Evolutionary conservation across 2,797 vertebrate genomes (phyloP).

Genomic region (Heterohyrax brucei): DNA sequence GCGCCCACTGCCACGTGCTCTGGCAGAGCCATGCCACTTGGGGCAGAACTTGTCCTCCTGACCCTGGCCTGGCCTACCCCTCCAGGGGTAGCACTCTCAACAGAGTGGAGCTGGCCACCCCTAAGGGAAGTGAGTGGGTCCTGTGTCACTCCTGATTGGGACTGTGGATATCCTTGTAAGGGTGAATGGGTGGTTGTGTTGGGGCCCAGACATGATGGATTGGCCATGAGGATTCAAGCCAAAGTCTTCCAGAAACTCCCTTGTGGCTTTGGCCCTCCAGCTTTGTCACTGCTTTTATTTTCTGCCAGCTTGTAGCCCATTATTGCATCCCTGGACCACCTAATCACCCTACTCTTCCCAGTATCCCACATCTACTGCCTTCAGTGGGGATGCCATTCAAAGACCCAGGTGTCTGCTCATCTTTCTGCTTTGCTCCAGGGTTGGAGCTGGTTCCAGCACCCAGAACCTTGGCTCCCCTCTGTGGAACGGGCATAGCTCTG

Average conservation of each 20-base stretch:
- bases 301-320: background rate
- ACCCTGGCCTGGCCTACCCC: background rate
- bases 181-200: no score
- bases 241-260: background rate
- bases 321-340: accelerated
- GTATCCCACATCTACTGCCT: background rate
- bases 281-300: background rate
- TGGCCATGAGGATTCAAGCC: background rate
- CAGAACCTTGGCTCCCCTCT: background rate
- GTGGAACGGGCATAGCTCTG: no score
- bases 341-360: background rate
- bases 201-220: no score
- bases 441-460: no score
- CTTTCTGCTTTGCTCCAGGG: background rate
- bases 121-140: background rate
- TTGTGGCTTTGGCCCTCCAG: background rate
- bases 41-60: slow-evolving; percentile 17
- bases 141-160: no score
- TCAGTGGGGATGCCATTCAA: background rate
- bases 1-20: background rate
- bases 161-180: no score
- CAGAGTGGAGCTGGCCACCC: background rate
- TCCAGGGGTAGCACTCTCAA: background rate
- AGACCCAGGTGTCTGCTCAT: background rate
- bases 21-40: background rate